Percentiles rank a stretch among this genome's conserved stretches.
Conservation (phyloP, 2,888 invertebrate genomes). For the Diaprepes abbreviatus region DNA sequence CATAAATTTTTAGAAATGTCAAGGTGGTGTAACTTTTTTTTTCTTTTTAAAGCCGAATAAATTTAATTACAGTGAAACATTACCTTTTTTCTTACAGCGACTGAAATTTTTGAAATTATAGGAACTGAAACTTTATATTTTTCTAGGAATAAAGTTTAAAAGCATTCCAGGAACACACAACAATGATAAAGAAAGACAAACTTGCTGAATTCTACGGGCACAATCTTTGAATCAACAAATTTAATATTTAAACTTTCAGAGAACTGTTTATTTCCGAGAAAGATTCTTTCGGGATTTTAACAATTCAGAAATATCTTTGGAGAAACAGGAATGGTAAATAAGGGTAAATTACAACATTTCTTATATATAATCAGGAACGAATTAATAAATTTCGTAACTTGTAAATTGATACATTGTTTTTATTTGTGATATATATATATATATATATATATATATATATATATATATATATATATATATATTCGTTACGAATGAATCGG, state of each 20-base stretch:
- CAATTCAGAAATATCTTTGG: background rate
- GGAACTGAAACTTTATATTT: background rate
- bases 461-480: no score
- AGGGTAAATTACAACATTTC: background rate
- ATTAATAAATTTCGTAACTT: no score
- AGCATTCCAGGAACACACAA: background rate
- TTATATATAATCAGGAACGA: background rate
- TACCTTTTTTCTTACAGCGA: no score
- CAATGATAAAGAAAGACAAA: conserved; percentile 1
- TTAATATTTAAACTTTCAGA: conserved; percentile 25
- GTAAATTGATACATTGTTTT: no score
- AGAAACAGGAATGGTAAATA: conserved; percentile 15
- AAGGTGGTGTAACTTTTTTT: no score
- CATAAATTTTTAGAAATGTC: no score
- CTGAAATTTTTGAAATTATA: no score
- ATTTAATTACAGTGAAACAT: no score
- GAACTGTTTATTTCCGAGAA: background rate
- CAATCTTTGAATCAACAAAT: conserved; percentile 29
- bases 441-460: no score
- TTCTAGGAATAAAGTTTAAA: conserved; percentile 4
- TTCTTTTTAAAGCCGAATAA: no score
- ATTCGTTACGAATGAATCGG: no score
- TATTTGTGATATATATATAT: no score
- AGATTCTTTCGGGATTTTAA: background rate
- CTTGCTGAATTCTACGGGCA: conserved; percentile 12